These are phyloP conservation scores for Acanthosepion pharaonis DNA, from an alignment of 2,888 invertebrate species.

Conservation along the genomic window DNA sequence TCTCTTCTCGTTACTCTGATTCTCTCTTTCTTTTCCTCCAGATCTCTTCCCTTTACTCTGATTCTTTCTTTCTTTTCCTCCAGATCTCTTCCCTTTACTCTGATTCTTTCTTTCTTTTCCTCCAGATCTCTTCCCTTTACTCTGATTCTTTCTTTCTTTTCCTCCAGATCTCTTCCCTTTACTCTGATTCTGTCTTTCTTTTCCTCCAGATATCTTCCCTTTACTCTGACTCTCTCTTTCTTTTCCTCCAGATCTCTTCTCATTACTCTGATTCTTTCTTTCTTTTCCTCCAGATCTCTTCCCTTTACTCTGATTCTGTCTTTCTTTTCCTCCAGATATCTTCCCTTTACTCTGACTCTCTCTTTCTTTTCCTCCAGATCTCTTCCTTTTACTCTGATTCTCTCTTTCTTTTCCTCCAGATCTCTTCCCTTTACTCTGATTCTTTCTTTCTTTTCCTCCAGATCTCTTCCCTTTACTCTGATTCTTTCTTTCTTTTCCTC, in stretches of 20 bases:
- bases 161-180: not conserved
- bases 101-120: slow-evolving; percentile 24
- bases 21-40: no score
- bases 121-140: not conserved
- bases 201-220: not conserved
- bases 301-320: not conserved
- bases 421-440: not conserved
- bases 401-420: slow-evolving; percentile 39
- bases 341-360: no score
- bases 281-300: not conserved
- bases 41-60: not conserved
- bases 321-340: not conserved
- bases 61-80: slow-evolving; percentile 41
- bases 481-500: slow-evolving; percentile 41
- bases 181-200: no score
- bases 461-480: not conserved
- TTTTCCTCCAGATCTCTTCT: not conserved
- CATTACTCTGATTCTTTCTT: slow-evolving; percentile 42
- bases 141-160: slow-evolving; percentile 39
- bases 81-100: not conserved
- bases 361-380: not conserved
- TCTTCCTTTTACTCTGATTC: not conserved
- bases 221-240: slow-evolving; percentile 11
- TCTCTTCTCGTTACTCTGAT: no score
- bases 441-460: no score